A percentile compares a stretch with the other conserved stretches of the same genome.
Evolutionary conservation across 2,888 invertebrate genomes (phyloP).

Genomic region (Chloroclystis v-ata): DNA sequence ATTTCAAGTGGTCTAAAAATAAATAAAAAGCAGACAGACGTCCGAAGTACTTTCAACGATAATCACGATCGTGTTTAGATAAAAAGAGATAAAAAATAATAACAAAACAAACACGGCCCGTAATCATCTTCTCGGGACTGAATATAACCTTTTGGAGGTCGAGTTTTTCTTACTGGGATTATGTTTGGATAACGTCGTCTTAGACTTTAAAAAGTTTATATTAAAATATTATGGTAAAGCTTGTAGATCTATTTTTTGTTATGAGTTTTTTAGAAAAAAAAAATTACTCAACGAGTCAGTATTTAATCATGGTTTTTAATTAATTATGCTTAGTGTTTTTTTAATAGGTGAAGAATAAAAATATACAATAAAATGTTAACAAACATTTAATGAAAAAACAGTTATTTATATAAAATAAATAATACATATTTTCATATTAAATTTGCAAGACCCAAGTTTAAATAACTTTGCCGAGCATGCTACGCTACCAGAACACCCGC

Average conservation of each 20-base stretch:
- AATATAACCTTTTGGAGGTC: neutral
- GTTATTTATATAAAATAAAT: no score
- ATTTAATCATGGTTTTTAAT: no score
- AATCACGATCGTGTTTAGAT: conserved; percentile 76
- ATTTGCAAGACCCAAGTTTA: neutral
- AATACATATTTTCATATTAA: no score
- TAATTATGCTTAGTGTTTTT: no score
- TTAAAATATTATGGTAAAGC: no score
- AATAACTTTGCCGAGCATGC: no score
- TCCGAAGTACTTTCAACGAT: conserved; percentile 54
- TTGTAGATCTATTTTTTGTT: no score
- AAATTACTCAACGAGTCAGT: no score
- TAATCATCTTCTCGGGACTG: conserved; percentile 66
- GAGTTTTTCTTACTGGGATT: neutral
- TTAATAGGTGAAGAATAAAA: neutral
- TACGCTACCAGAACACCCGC: conserved; percentile 19
- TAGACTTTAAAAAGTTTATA: no score
- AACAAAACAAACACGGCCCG: conserved; percentile 71
- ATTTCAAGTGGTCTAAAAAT: conserved; percentile 43
- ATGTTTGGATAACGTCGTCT: no score
- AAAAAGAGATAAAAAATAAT: conserved; percentile 75
- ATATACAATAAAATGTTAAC: neutral
- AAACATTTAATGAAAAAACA: no score
- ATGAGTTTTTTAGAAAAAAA: no score
- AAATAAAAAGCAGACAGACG: conserved; percentile 45